phyloP scores from a whole-genome alignment of 2,797 vertebrate genomes.

The Schizopygopsis pylzovi region DNA sequence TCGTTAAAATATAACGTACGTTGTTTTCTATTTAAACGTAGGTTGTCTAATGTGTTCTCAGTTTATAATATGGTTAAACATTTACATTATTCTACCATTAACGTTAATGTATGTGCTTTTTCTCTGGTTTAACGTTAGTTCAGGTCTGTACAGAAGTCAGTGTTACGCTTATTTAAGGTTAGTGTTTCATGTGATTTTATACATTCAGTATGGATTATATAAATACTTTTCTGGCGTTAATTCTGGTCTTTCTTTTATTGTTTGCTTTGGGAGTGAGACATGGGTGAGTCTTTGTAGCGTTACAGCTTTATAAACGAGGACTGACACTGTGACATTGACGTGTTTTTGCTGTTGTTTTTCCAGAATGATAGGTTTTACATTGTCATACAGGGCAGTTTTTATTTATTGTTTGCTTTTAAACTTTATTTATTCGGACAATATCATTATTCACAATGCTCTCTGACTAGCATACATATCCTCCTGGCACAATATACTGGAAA shows the following conservation, averaged over 20 bases:
- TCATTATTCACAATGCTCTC: background rate
- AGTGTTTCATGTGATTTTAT: background rate
- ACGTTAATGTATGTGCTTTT: background rate
- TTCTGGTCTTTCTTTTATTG: background rate
- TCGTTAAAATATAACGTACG: background rate
- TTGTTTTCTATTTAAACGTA: background rate
- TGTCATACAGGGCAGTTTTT: background rate
- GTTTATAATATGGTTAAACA: background rate
- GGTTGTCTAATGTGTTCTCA: background rate
- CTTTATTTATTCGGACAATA: background rate
- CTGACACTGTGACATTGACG: background rate
- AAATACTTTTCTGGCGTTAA: background rate
- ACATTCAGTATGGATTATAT: background rate
- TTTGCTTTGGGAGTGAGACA: slow-evolving; percentile 32
- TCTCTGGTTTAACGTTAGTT: background rate
- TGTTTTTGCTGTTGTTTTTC: background rate
- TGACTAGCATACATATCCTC: background rate
- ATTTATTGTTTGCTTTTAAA: no score
- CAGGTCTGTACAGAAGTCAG: background rate
- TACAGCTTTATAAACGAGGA: background rate
- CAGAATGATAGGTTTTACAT: background rate
- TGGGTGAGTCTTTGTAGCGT: background rate
- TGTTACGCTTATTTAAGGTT: background rate
- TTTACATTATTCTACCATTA: background rate
- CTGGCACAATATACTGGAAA: background rate